phyloP scores from a whole-genome alignment of 2,888 invertebrate genomes.

The Drosophila nigritarsus region DNA sequence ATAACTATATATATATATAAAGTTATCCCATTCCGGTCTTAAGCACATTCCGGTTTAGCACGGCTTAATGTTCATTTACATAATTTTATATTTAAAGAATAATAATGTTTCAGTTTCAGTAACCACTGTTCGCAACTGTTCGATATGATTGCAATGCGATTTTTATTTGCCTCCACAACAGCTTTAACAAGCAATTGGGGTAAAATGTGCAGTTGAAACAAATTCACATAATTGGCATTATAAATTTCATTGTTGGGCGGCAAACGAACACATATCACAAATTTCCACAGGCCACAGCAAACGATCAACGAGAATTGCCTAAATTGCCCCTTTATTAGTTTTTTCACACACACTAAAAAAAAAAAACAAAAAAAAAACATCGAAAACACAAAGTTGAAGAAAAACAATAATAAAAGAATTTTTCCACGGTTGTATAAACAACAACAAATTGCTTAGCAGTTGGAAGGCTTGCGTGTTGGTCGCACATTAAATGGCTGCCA shows the following conservation, averaged over 20 bases:
- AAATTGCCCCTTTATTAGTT: constrained; percentile 80
- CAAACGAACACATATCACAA: constrained; percentile 36
- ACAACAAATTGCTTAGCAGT: constrained; percentile 65
- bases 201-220: constrained; percentile 35
- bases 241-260: constrained; percentile 60
- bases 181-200: constrained; percentile 30
- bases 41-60: constrained; percentile 6
- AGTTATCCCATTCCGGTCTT: neutral
- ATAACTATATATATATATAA: neutral
- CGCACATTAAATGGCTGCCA: constrained; percentile 69
- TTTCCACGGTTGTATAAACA: constrained; percentile 28
- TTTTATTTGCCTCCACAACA: neutral
- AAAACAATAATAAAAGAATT: constrained; percentile 15
- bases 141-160: neutral
- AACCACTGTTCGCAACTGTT: neutral
- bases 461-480: constrained; percentile 64
- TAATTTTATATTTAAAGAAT: constrained; percentile 4
- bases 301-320: constrained; percentile 72
- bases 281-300: constrained; percentile 31
- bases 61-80: constrained; percentile 2
- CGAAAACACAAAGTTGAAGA: constrained; percentile 14
- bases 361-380: constrained; percentile 12
- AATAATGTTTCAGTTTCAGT: constrained; percentile 2
- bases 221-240: constrained; percentile 68
- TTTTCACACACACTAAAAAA: constrained; percentile 78